Evolutionary conservation across 2,797 vertebrate genomes (phyloP), one percentile per base, ranked within the genome.

Genomic region (Pogonophryne albipinna): DNA sequence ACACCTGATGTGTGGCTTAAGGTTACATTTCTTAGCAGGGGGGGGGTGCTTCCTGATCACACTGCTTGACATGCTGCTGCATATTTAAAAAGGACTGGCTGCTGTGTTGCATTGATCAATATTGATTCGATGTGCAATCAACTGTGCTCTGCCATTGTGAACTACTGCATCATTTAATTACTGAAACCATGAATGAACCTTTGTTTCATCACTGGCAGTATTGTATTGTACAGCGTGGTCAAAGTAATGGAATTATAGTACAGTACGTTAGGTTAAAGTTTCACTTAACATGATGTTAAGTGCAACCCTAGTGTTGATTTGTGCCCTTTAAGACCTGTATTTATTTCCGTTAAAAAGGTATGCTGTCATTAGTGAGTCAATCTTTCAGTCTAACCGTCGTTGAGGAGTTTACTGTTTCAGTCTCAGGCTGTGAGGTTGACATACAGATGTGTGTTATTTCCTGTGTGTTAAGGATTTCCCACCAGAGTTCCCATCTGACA

Each of bases 71-170:
- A 68, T 71, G 76, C 75, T 51, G 65, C 73, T 78, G 82, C 78
- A 82, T 83, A 72, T 85, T 86, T 71, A 71, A 77, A 75, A 61
- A 71, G 68, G 66, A 49, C 42, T 6, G 34, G 16, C 81, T 41
- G 61, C 71, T 69, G 74, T 69, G 85, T 85, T 60, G 72, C 78
- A 83, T 82, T 84, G 85, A 89, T 87, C 82, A 77, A 31, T 90
- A 90, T 85, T 88, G 90, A 90, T 81, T 78, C 51, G 78, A 78
- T 76, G 76, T 83, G 52, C 87, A 83, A 85, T 87, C 79, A 70
- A 78, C 78, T 86, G 83, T 59, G 70, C 79, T 53, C 79, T 68
- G 74, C 76, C 64, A 58, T 74, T 78, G 74, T 74, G 49, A 86
- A 81, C 79, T 51, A 78, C 76, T 51, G 66, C 50, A 58, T 65